Evolutionary conservation across 2,797 vertebrate species (phyloP).

Genomic region (Enteromius paludinosus): DNA sequence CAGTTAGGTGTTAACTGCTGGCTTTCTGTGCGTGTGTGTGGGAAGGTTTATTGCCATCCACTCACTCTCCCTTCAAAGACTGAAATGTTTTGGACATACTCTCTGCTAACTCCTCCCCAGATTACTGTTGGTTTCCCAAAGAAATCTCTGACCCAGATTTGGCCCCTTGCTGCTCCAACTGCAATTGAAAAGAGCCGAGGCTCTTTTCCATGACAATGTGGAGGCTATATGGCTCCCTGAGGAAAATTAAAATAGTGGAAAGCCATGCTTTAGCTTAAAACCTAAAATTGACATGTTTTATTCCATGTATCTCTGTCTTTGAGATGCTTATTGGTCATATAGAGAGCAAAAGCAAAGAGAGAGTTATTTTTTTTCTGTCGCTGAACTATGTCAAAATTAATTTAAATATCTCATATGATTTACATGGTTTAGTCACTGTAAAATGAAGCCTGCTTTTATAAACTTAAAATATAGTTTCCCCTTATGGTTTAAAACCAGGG

Average conservation of each 20-base stretch:
- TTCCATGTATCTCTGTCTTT: background rate
- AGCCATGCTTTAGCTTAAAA: background rate
- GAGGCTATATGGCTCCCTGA: constrained; percentile 20
- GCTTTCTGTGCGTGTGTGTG: constrained; percentile 41
- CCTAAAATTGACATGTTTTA: background rate
- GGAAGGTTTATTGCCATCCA: constrained; percentile 27
- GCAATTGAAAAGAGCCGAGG: constrained; percentile 8
- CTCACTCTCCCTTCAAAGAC: constrained; percentile 51
- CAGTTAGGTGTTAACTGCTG: background rate
- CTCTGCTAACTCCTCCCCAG: constrained; percentile 15
- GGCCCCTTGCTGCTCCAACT: constrained; percentile 17
- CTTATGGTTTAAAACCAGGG: background rate
- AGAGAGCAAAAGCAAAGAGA: no score
- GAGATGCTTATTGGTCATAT: background rate
- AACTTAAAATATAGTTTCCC: background rate
- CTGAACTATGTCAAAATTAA: no score
- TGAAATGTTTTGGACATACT: constrained; percentile 19
- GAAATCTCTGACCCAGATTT: constrained; percentile 24
- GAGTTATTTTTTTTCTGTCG: no score
- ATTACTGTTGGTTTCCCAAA: constrained; percentile 46
- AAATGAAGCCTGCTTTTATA: background rate
- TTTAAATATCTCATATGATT: background rate
- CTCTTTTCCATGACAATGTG: constrained; percentile 21
- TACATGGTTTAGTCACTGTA: background rate
- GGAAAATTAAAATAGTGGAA: background rate